These are phyloP conservation scores for Ahaetulla prasina DNA, from an alignment of 2,113 vertebrate genomes.

Conservation along the genomic window DNA sequence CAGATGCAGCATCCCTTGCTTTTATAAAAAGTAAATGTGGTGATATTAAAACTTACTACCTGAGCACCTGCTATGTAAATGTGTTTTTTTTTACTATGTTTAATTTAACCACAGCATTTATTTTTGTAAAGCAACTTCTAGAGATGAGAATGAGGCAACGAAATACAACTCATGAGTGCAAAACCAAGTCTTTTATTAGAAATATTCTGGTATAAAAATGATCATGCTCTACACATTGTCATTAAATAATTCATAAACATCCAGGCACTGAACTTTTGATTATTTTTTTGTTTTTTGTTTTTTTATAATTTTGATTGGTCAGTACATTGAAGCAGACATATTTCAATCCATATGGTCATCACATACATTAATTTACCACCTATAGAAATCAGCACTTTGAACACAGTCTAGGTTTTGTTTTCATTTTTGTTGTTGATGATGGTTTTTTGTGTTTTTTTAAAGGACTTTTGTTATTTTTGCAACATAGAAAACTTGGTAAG, in stretches of 20 bases:
- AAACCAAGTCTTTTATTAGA: slow-evolving; percentile 97
- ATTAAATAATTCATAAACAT: slow-evolving; percentile 87
- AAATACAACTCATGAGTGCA: slow-evolving; percentile 70
- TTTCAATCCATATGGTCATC: slow-evolving; percentile 82
- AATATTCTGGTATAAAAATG: slow-evolving; percentile 97
- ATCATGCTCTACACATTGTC: slow-evolving; percentile 91
- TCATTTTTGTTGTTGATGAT: slow-evolving; percentile 57
- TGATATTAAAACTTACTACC: background rate
- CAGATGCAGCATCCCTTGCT: background rate
- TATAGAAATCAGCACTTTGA: slow-evolving; percentile 84
- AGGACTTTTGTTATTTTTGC: slow-evolving; percentile 67
- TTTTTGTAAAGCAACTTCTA: background rate
- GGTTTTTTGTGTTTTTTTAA: slow-evolving; percentile 34
- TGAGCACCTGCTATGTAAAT: background rate
- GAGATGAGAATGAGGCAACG: slow-evolving; percentile 33
- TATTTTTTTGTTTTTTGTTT: slow-evolving; percentile 42
- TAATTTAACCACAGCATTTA: background rate
- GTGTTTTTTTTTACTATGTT: background rate
- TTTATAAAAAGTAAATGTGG: background rate
- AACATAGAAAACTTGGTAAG: slow-evolving; percentile 65
- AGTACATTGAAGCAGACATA: slow-evolving; percentile 84
- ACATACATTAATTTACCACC: slow-evolving; percentile 90
- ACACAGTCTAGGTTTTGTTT: slow-evolving; percentile 78
- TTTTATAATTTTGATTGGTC: slow-evolving; percentile 77
- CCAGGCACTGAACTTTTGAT: slow-evolving; percentile 90